Evolutionary conservation across 2,888 invertebrate genomes (phyloP).

Genomic region (Globia sparganii): DNA sequence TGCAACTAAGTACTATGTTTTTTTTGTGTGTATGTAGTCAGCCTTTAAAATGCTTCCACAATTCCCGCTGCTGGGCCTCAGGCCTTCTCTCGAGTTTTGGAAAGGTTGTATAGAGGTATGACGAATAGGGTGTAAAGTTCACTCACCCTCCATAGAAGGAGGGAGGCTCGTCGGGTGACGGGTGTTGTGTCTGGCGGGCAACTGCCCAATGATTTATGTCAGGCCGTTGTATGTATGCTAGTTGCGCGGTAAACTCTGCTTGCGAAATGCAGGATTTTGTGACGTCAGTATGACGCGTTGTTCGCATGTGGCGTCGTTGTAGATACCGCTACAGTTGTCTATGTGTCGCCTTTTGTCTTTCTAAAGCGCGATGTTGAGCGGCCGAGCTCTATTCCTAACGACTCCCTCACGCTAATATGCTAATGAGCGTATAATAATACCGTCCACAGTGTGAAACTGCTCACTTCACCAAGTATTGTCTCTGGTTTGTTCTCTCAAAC

Average conservation of each 20-base stretch:
- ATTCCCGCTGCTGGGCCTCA: neutral
- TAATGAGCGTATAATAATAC: constrained; percentile 14
- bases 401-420: constrained; percentile 5
- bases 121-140: too few species aligned
- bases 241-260: too few species aligned
- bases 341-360: neutral
- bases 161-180: too few species aligned
- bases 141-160: too few species aligned
- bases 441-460: constrained; percentile 10
- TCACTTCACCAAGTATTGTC: constrained; percentile 13
- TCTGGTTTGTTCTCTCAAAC: neutral
- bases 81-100: neutral
- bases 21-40: neutral
- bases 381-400: neutral
- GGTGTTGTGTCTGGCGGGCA: too few species aligned
- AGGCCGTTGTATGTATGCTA: too few species aligned
- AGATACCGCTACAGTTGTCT: too few species aligned
- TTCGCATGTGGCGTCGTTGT: too few species aligned
- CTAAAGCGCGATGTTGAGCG: neutral
- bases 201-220: too few species aligned
- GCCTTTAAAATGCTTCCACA: neutral
- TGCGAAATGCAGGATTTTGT: too few species aligned
- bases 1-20: neutral
- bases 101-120: too few species aligned
- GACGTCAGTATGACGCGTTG: too few species aligned